Percentiles rank a stretch among this genome's conserved stretches.
Evolutionary conservation across 2,888 invertebrate species (phyloP).

Genomic region (Tachina fera): DNA sequence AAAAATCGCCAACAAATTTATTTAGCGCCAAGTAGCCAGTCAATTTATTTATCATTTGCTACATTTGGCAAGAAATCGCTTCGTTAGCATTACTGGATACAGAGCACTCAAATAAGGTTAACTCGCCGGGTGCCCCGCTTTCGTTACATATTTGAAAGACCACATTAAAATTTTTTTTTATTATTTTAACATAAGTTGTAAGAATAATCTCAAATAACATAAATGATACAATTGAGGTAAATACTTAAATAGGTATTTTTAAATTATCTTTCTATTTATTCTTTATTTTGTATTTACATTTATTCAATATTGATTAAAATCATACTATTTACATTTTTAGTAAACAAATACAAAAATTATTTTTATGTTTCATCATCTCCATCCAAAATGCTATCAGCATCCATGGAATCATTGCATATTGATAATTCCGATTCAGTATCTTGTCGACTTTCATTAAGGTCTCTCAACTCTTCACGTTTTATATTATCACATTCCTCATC

Average conservation of each 20-base stretch:
- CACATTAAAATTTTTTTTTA: too few relatives aligned
- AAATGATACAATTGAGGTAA: too few relatives aligned
- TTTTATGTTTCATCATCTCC: conserved; percentile 80
- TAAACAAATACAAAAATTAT: conserved; percentile 18
- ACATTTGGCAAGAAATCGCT: too few relatives aligned
- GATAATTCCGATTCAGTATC: conserved; percentile 82
- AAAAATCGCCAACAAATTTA: too few relatives aligned
- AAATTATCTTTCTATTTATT: conserved; percentile 35
- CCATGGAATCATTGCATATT: conserved; percentile 82
- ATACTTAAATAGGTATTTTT: neutral
- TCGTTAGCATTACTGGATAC: too few relatives aligned
- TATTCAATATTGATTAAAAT: conserved; percentile 41
- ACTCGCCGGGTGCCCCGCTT: too few relatives aligned
- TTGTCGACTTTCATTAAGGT: conserved; percentile 70
- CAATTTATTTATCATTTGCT: too few relatives aligned
- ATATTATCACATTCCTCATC: conserved; percentile 78
- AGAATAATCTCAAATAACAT: too few relatives aligned
- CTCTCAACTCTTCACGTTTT: conserved; percentile 76
- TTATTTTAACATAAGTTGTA: too few relatives aligned
- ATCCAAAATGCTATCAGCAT: conserved; percentile 81
- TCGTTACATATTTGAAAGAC: too few relatives aligned
- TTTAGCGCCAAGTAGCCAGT: too few relatives aligned
- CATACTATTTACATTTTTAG: conserved; percentile 54
- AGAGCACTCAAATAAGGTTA: too few relatives aligned
- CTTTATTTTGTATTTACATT: conserved; percentile 51